Percentiles rank a stretch among this genome's conserved stretches.
These are phyloP conservation scores for Leptodirus hochenwartii DNA, from an alignment of 2,888 invertebrate genomes.

Conservation along the genomic window DNA sequence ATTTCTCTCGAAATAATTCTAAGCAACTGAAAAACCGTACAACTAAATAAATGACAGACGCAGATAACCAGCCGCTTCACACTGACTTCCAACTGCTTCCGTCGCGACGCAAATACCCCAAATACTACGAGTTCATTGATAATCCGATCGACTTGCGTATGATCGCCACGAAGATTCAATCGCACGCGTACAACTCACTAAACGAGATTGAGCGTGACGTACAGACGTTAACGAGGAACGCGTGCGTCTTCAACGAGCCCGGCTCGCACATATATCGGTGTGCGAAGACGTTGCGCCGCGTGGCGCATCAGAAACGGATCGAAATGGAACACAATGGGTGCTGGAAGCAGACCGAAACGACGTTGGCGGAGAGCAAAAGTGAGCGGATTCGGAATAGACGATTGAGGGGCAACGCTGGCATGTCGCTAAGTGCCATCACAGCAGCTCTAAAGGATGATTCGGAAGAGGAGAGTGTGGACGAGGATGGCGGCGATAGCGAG, in stretches of 20 bases:
- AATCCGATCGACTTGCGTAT: conserved; percentile 87
- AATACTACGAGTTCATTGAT: conserved; percentile 88
- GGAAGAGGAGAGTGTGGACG: conserved; percentile 28
- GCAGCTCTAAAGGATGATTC: conserved; percentile 44
- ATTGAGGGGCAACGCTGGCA: conserved; percentile 29
- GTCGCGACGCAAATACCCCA: conserved; percentile 81
- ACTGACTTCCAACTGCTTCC: conserved; percentile 82
- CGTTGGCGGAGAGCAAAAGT: too few relatives aligned
- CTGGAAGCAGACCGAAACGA: conserved; percentile 39
- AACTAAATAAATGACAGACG: too few relatives aligned
- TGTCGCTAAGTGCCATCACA: conserved; percentile 38
- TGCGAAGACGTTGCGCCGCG: conserved; percentile 74
- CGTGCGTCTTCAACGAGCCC: conserved; percentile 90
- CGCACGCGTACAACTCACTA: conserved; percentile 57
- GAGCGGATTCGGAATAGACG: conserved; percentile 49
- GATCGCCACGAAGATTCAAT: conserved; percentile 82
- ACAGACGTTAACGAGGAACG: conserved; percentile 80
- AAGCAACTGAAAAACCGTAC: too few relatives aligned
- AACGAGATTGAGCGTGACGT: conserved; percentile 81
- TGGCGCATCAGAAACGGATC: conserved; percentile 33
- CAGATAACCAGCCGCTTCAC: conserved; percentile 67
- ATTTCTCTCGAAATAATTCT: too few relatives aligned
- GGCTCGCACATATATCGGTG: conserved; percentile 93
- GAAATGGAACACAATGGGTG: conserved; percentile 54
- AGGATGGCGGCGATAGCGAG: conserved; percentile 22